Base-by-base conservation (phyloP, 2,797 vertebrate species). In the Atherinosoma microstoma region DNA sequence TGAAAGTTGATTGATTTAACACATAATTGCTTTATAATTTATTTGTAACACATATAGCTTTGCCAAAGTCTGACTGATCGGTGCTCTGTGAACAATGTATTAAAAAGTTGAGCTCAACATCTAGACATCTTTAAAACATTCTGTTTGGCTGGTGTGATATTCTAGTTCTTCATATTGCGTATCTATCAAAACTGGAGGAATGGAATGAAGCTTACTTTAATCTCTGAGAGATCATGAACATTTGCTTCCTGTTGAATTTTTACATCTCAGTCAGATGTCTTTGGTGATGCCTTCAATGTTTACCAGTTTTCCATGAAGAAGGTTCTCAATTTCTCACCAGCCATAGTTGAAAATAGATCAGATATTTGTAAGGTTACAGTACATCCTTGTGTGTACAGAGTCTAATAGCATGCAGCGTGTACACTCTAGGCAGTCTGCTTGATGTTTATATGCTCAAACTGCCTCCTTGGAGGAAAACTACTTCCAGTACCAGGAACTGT, bases 371-470 rank as follows among this genome's bases (percentile, higher is more conserved):
- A 69, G 70, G 62, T 40, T 51, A 24, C 61, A 82, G 45, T 51
- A 30, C 58, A 83, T 76, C 47, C 8, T 38, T 68, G 76, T 80
- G 70, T 79, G 82, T 87, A 87, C 67, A 80, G 34, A 32, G 20
- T 56, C 59, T 87, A 80, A 87, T 82, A 79, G 65, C 66, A 85
- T 79, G 67, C 70, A 67, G 64, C 57, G 67, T 11, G 40, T 74
- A 74, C 69, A 80, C 88, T 79, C 32, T 70, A 85, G 70, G 71
- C 73, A 57, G 36, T 13, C 1, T 36, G 38, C 67, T 84, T 82
- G 75, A 89, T 81, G 75, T 80, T 86, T 80, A 84, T 84, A 63
- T 76, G 76, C 77, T 77, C 73, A 83, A 82, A 84, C 76, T 79
- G 83, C 58, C 68, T 80, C 75, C 73, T 70, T 1, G 1, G 53